phyloP scores from a whole-genome alignment of 2,113 vertebrate species.

The Opisthocomus hoazin region DNA sequence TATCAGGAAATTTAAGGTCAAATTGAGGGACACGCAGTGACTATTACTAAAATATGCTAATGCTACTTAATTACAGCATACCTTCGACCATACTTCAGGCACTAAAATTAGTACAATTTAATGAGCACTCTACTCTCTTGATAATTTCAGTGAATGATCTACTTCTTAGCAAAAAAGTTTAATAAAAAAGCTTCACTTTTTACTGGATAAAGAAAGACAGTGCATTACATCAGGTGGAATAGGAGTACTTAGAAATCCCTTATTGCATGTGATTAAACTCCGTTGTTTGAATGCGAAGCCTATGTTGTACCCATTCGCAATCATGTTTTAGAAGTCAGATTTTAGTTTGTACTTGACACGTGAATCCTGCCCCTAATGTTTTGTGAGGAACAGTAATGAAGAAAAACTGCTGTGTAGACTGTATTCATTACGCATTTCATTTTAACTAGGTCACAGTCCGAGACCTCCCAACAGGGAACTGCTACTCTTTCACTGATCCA shows the following conservation, averaged over 20 bases:
- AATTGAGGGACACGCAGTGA: neutral
- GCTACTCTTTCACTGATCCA: conserved; percentile 79
- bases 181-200: conserved; percentile 9
- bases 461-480: conserved; percentile 78
- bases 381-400: conserved; percentile 50
- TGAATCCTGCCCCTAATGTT: conserved; percentile 46
- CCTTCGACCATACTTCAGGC: neutral
- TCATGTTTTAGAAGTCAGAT: conserved; percentile 57
- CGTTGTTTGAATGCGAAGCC: conserved; percentile 46
- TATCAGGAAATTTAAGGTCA: conserved; percentile 12
- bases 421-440: conserved; percentile 63
- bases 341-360: conserved; percentile 58
- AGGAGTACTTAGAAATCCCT: conserved; percentile 25
- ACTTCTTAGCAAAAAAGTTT: conserved; percentile 23
- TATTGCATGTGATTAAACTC: conserved; percentile 55
- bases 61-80: conserved; percentile 34
- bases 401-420: conserved; percentile 33
- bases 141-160: conserved; percentile 14
- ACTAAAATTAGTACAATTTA: conserved; percentile 32
- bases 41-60: conserved; percentile 53
- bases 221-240: conserved; percentile 24
- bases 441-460: conserved; percentile 79
- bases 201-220: conserved; percentile 24
- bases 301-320: neutral
- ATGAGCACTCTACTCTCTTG: neutral